Conservation (phyloP, 2,797 vertebrate genomes). For the Holocentrus rufus region DNA sequence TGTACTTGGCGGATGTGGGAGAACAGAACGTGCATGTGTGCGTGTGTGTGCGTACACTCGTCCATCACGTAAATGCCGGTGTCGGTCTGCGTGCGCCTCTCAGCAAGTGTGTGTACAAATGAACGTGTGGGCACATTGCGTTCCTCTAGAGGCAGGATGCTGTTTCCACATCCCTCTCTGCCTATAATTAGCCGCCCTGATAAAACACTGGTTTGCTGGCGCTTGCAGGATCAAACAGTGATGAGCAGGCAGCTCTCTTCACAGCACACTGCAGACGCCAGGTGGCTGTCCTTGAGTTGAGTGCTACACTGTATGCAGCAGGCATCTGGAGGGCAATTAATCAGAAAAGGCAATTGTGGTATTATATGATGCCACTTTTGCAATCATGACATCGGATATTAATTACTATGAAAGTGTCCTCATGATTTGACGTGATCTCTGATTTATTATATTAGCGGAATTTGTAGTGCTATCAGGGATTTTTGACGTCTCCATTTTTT, state of each 20-base stretch:
- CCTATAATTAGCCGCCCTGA: constrained; percentile 74
- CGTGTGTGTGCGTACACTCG: background rate
- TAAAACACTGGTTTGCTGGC: constrained; percentile 72
- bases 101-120: constrained; percentile 49
- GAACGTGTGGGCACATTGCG: constrained; percentile 65
- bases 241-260: constrained; percentile 75
- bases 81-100: constrained; percentile 38
- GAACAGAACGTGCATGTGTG: background rate
- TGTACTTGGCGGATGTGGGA: background rate
- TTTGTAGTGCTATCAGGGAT: background rate
- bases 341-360: constrained; percentile 65
- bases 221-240: constrained; percentile 75
- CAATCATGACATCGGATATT: constrained; percentile 37
- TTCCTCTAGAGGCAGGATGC: constrained; percentile 70
- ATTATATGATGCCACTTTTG: constrained; percentile 56
- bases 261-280: constrained; percentile 69
- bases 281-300: constrained; percentile 78
- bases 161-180: constrained; percentile 67
- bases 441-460: constrained; percentile 46
- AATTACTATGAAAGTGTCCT: constrained; percentile 50
- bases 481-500: constrained; percentile 31
- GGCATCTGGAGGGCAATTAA: constrained; percentile 75
- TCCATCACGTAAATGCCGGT: constrained; percentile 15
- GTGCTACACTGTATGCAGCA: constrained; percentile 60
- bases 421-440: constrained; percentile 43